Conservation (phyloP, 1,140 invertebrate genomes). For the Muscidifurax raptorellus region DNA sequence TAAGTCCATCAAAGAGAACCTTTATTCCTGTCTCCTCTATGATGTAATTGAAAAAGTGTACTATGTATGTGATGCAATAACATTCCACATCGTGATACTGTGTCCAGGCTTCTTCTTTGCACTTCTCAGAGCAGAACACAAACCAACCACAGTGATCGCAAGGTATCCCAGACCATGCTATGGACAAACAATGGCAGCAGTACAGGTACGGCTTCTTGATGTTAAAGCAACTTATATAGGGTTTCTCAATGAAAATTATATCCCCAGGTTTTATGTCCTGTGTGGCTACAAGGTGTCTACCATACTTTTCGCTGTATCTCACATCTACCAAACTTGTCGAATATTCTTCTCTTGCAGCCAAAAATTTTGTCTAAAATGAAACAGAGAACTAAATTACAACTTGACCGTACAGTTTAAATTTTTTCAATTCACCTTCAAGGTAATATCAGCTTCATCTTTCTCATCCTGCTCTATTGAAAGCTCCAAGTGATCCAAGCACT, state of each 20-base stretch:
- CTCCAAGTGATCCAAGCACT: slow-evolving; percentile 49
- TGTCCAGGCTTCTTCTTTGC: slow-evolving; percentile 78
- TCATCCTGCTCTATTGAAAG: neutral
- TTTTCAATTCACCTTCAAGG: too few species aligned
- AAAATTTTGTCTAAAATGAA: slow-evolving; percentile 33
- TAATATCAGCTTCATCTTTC: neutral
- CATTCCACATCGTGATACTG: slow-evolving; percentile 87
- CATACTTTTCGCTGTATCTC: slow-evolving; percentile 75
- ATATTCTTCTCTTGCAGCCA: neutral
- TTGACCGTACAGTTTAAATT: slow-evolving; percentile 37
- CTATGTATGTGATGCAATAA: slow-evolving; percentile 76
- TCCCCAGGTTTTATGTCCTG: slow-evolving; percentile 83
- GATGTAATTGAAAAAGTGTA: neutral
- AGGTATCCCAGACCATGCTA: slow-evolving; percentile 77
- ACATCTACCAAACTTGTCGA: slow-evolving; percentile 77
- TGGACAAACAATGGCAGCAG: slow-evolving; percentile 85
- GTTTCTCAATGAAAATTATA: slow-evolving; percentile 84
- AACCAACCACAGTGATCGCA: slow-evolving; percentile 80
- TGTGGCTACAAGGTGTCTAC: slow-evolving; percentile 79
- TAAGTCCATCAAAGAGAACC: slow-evolving; percentile 66
- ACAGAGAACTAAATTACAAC: slow-evolving; percentile 50
- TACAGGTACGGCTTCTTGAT: slow-evolving; percentile 77
- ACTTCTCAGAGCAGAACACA: slow-evolving; percentile 83
- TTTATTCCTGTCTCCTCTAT: slow-evolving; percentile 72
- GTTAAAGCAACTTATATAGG: slow-evolving; percentile 82